Conservation (phyloP, 2,888 invertebrate genomes). For the Fragum whitleyi region DNA sequence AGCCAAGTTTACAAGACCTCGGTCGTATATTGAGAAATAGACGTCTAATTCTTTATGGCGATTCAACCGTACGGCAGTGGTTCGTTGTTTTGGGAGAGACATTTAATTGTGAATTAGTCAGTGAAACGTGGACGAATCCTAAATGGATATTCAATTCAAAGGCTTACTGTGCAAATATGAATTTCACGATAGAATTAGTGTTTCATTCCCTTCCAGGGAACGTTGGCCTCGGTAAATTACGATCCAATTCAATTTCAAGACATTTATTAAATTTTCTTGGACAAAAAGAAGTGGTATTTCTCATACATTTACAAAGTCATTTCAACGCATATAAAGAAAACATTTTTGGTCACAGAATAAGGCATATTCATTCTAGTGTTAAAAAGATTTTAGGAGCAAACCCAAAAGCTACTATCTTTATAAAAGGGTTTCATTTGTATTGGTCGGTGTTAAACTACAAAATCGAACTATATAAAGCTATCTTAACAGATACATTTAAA, state of each 20-base stretch:
- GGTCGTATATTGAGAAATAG: neutral
- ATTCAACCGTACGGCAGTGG: slow-evolving; percentile 24
- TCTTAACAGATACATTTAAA: neutral
- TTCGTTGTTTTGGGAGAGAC: neutral
- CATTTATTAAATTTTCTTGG: neutral
- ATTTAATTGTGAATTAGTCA: neutral
- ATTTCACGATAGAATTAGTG: neutral
- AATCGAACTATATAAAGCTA: neutral
- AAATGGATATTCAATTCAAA: neutral
- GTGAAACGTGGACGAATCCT: neutral
- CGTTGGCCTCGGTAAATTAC: neutral
- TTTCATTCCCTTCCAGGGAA: slow-evolving; percentile 6
- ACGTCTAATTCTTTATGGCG: slow-evolving; percentile 11
- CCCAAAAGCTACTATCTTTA: neutral
- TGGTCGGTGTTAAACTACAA: slow-evolving; percentile 7
- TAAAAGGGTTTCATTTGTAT: neutral
- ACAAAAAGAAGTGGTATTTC: neutral
- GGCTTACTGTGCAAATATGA: neutral
- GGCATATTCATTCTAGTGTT: neutral
- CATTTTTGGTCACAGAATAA: neutral
- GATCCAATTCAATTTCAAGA: neutral
- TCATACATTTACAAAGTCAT: neutral
- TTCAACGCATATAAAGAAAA: neutral
- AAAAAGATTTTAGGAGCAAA: neutral
- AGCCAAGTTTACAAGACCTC: neutral